Evolutionary conservation across 2,113 vertebrate genomes (phyloP).

Genomic region (Lepus americanus): DNA sequence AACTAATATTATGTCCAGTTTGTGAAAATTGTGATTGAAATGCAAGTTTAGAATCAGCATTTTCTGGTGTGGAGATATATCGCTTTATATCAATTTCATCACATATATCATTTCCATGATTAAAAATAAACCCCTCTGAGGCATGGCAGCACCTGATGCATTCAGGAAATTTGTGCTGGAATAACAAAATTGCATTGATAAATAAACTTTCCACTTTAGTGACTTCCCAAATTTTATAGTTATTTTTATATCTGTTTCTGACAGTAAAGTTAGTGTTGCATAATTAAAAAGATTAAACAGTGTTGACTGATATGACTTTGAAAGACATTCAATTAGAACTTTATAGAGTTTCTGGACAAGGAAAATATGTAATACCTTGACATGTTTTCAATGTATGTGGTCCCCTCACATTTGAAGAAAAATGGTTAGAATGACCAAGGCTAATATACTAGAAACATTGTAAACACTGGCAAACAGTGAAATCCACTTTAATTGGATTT

Average conservation of each 20-base stretch:
- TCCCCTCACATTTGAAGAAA: slow-evolving; percentile 48
- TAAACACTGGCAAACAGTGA: not conserved
- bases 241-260: slow-evolving; percentile 68
- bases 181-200: slow-evolving; percentile 70
- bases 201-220: slow-evolving; percentile 69
- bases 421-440: not conserved
- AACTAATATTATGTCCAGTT: slow-evolving; percentile 47
- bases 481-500: not conserved
- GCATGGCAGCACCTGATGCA: slow-evolving; percentile 44
- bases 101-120: slow-evolving; percentile 62
- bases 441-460: not conserved
- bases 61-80: slow-evolving; percentile 57
- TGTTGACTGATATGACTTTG: slow-evolving; percentile 42
- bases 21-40: slow-evolving; percentile 66
- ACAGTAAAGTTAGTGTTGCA: slow-evolving; percentile 60
- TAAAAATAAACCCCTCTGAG: slow-evolving; percentile 22
- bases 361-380: not conserved
- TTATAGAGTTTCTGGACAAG: slow-evolving; percentile 38
- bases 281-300: slow-evolving; percentile 73
- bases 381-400: not conserved
- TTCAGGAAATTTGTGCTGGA: slow-evolving; percentile 65
- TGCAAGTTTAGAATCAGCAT: slow-evolving; percentile 63
- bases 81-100: slow-evolving; percentile 60
- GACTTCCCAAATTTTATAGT: slow-evolving; percentile 67
- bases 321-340: slow-evolving; percentile 59